Base-by-base conservation (phyloP, 2,113 vertebrate species). In the Podilymbus podiceps region DNA sequence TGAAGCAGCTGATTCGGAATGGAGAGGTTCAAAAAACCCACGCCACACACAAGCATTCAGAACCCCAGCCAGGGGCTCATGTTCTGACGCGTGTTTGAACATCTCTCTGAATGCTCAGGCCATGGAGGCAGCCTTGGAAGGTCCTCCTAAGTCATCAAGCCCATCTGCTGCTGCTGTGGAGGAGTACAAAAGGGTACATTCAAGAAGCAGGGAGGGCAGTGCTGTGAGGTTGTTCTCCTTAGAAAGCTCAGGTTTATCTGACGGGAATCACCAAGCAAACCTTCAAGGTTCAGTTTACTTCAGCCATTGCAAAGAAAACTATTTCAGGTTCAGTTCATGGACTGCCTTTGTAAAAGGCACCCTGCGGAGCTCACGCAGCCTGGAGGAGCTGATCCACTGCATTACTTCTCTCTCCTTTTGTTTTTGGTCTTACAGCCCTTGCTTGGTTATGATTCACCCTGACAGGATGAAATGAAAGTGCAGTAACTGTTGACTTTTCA, bases 361-460 rank as follows among this genome's bases (percentile, higher is more conserved):
- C 71, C 91, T 73, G 81, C 2, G 3, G 93, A 58, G 15, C 79
- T 83, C 77, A 64, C 66, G 6, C 33, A 73, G 85, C 78, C 77
- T 72, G 93, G 49, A 88, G 91, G 76, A 88, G 89, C 35, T 88
- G 74, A 94, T 88, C 89, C 81, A 72, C 40, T 1, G 5, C 44
- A 9, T 91, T 49, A 33, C 46, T 90, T 72, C 93, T 67, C 69
- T 79, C 52, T 75, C 76, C 80, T 93, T 89, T 90, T 73, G 71
- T 74, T 92, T 95, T 77, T 33, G 60, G 68, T 66, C 76, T 82
- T 74, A 42, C 63, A 93, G 79, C 88, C 42, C 50, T 80, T 73
- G 67, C 85, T 79, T 81, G 76, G 85, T 81, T 93, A 93, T 96
- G 97, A 97, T 96, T 96, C 96, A 97, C 72, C 30, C 88, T 92